phyloP scores from a whole-genome alignment of 2,113 vertebrate genomes.

The Chrysemys picta region DNA sequence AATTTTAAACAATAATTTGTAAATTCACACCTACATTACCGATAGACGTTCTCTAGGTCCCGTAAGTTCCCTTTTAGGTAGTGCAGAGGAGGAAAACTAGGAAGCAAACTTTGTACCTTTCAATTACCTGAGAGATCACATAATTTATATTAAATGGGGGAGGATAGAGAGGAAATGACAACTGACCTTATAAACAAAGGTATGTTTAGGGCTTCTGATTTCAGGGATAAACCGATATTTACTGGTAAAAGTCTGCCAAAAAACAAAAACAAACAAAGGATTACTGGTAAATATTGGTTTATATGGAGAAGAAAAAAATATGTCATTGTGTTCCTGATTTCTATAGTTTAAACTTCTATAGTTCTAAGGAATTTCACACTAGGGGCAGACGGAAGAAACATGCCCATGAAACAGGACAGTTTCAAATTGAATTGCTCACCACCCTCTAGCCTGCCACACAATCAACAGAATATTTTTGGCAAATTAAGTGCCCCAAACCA shows the following conservation, averaged over 20 bases:
- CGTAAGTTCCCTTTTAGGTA: constrained; percentile 59
- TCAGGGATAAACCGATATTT: constrained; percentile 84
- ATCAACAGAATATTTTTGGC: background rate
- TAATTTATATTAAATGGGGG: constrained; percentile 71
- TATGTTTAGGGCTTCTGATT: constrained; percentile 83
- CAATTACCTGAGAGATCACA: constrained; percentile 50
- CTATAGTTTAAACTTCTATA: background rate
- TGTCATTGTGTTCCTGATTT: constrained; percentile 38
- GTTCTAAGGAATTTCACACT: background rate
- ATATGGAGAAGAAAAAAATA: constrained; percentile 77
- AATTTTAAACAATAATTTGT: constrained; percentile 44
- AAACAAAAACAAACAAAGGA: constrained; percentile 84
- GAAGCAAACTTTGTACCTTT: constrained; percentile 70
- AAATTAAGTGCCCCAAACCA: constrained; percentile 68
- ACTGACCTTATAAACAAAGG: constrained; percentile 83
- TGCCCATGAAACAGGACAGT: background rate
- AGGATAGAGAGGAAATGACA: constrained; percentile 79
- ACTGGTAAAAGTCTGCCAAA: constrained; percentile 86
- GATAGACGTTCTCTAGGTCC: constrained; percentile 62
- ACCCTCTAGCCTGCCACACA: background rate
- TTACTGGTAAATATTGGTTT: constrained; percentile 86
- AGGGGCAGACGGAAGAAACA: background rate
- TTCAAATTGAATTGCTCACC: background rate
- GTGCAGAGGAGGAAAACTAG: constrained; percentile 65
- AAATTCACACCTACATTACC: constrained; percentile 65